Percentiles rank a stretch among this genome's conserved stretches.
phyloP scores from a whole-genome alignment of 2,113 vertebrate species.

The Cercocebus atys region DNA sequence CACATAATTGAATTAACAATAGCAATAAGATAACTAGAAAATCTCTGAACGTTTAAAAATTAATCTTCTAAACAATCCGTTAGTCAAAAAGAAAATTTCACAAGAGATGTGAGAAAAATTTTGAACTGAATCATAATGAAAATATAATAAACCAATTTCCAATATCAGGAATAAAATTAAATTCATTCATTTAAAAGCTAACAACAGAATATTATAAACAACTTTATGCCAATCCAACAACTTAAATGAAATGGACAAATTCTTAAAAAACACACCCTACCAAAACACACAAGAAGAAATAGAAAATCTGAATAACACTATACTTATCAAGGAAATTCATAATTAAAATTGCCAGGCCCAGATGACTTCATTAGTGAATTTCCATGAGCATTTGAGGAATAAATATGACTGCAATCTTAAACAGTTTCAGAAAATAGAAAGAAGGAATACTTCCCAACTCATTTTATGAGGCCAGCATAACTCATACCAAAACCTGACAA shows the following conservation, averaged over 20 bases:
- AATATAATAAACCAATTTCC: background rate
- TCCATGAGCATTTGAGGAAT: background rate
- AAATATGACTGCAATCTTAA: background rate
- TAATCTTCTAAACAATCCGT: background rate
- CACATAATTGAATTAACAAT: background rate
- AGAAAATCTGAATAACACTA: background rate
- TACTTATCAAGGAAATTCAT: background rate
- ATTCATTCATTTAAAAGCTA: background rate
- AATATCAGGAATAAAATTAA: background rate
- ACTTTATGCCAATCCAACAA: background rate
- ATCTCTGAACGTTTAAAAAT: background rate
- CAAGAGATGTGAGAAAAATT: background rate
- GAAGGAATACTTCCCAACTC: background rate
- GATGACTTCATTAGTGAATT: background rate
- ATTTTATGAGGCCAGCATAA: slow-evolving; percentile 9
- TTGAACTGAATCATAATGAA: background rate
- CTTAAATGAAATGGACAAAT: background rate
- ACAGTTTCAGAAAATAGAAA: background rate
- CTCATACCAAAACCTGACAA: background rate
- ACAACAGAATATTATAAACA: background rate
- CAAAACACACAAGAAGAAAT: background rate
- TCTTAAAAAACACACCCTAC: background rate
- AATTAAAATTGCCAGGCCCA: background rate
- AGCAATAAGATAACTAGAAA: background rate
- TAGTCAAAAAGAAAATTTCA: background rate